phyloP scores from a whole-genome alignment of 2,113 vertebrate species.

The Urocitellus parryii region DNA sequence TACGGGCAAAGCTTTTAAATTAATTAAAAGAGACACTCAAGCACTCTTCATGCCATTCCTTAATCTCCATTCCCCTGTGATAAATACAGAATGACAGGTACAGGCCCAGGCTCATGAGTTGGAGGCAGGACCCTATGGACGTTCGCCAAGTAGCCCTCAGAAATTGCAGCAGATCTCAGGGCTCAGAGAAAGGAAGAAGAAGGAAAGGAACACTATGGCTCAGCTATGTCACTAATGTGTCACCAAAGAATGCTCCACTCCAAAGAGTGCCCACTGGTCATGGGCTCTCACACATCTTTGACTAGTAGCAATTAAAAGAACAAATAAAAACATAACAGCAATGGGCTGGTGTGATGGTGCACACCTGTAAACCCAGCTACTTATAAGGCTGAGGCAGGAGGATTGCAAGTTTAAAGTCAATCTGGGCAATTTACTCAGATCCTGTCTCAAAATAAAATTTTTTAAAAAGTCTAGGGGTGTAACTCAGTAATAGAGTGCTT shows the following conservation, averaged over 20 bases:
- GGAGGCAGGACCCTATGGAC: conserved; percentile 5
- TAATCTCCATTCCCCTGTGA: conserved; percentile 65
- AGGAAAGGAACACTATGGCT: background rate
- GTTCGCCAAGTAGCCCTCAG: background rate
- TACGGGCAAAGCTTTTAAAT: conserved; percentile 58
- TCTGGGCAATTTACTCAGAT: background rate
- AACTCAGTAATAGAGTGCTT: background rate
- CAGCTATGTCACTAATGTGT: background rate
- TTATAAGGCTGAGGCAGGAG: background rate
- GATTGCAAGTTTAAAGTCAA: background rate
- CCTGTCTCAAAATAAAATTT: background rate
- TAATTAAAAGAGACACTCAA: conserved; percentile 73
- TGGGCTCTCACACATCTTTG: background rate
- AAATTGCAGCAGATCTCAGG: background rate
- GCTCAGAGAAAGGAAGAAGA: background rate
- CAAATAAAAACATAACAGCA: background rate
- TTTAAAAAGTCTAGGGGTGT: background rate
- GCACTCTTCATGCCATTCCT: conserved; percentile 65
- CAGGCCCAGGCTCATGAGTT: conserved; percentile 14
- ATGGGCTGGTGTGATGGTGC: background rate
- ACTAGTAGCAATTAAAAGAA: background rate
- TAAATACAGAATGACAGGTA: conserved; percentile 53
- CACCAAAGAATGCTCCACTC: background rate
- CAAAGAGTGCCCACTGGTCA: background rate
- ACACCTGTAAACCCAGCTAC: background rate